Conservation (phyloP, 1,140 invertebrate species). For the Neuroterus valhalla region DNA sequence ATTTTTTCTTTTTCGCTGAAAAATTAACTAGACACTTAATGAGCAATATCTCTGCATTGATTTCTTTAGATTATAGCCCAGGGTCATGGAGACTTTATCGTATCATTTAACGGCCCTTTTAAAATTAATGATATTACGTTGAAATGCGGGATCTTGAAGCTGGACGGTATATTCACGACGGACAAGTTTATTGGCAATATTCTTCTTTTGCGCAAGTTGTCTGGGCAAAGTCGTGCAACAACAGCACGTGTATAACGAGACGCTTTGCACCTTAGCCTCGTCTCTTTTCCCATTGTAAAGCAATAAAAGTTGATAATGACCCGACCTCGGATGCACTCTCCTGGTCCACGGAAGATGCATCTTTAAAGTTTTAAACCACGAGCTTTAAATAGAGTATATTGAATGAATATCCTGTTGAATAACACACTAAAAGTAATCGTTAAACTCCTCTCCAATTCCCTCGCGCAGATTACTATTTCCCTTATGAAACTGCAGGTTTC, state of each 20-base stretch:
- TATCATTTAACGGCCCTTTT: slow-evolving; percentile 8
- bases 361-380: neutral
- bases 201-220: neutral
- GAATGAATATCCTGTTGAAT: slow-evolving; percentile 6
- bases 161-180: neutral
- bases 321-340: slow-evolving; percentile 4
- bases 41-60: slow-evolving; percentile 1
- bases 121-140: slow-evolving; percentile 28
- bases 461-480: slow-evolving; percentile 6
- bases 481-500: neutral
- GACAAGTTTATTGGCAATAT: slow-evolving; percentile 17
- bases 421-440: neutral
- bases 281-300: slow-evolving; percentile 24
- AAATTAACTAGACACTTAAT: neutral
- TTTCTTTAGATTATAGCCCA: slow-evolving; percentile 1
- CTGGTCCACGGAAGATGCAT: neutral
- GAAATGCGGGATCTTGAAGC: slow-evolving; percentile 5
- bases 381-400: slow-evolving; percentile 12
- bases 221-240: slow-evolving; percentile 9
- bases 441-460: slow-evolving; percentile 2
- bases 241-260: slow-evolving; percentile 15
- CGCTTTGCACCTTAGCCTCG: slow-evolving; percentile 16
- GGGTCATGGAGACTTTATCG: neutral
- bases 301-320: slow-evolving; percentile 11
- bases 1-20: neutral